Evolutionary conservation across 1,140 invertebrate species (phyloP), one percentile per base, ranked within the genome.

Genomic region (Drosophila yakuba): DNA sequence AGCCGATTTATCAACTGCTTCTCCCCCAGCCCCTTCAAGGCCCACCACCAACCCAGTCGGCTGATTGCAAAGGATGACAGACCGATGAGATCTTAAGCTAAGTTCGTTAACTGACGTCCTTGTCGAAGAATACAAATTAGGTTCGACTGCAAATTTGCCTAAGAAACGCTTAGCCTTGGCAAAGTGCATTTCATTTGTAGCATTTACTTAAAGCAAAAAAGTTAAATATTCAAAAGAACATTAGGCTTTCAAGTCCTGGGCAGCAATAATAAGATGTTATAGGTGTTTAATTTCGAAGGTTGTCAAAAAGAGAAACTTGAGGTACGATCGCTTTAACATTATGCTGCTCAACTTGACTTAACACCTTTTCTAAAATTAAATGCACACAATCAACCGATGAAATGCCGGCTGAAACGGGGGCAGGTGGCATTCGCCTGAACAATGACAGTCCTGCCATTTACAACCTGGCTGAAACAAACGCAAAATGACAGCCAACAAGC

Each of bases 401-500:
- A 17, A 36, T 8, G 28, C 43, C 14, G 36, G 0, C 17, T 23
- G 2, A 10, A 10, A 2, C 7, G 12, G 7, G 36, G 32, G 12
- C 15, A 41, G 28, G 50, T 32, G 44, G 41, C 10, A 61, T 48
- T 35, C 64, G 62, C 57, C 66, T 64, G 57, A 78, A 76, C 79
- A 76, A 88, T 86, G 79, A 48, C 79, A 66, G 45, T 61, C 36
- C 57, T 75, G 83, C 79, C 79, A 83, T 86, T 86, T 79, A 74
- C 82, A 86, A 82, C 50, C 35, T 57, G 63, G 84, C 67, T 75
- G 66, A 80, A 84, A 84, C 71, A 84, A 86, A 85, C 77, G 57
- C 81, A 71, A 78, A 80, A 84, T 90, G 80, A 89, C 80, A 83
- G 76, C 62, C 62, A 79, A 86, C 71, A 82, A 85, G 60, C 63